Base-by-base conservation (phyloP, 2,888 invertebrate genomes). In the Ichneumon xanthorius region DNA sequence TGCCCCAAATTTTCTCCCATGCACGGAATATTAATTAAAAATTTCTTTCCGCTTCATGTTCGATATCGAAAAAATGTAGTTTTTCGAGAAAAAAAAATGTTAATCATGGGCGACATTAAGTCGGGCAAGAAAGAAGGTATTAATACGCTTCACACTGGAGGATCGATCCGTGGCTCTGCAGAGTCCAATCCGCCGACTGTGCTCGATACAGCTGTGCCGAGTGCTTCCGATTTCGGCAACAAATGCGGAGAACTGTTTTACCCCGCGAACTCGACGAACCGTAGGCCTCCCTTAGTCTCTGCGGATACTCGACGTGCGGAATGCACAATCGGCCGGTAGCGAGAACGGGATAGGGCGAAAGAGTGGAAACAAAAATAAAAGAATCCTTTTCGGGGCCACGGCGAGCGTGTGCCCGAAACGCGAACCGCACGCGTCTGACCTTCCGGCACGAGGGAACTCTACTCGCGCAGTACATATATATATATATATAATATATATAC, bases 401-500 rank as follows among this genome's bases (percentile, higher is more conserved):
- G 45, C 45, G 67, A 45, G 37, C 48, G 70, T 48, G 61, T 61
- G 81, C 37, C 40, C 26, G 61, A 72, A 78, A 67, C n/a, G 48
- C 72, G 78, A 37, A 67, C 72, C 48, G 58, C 82, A 79, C 82
- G 73, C 58, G 82, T 67, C 82, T 78, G 82, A 83, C 82, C 73
- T 78, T 68, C 73, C 78, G 55, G 73, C 77, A 63, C 73, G 58
- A 68, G n/a, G 22, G 26, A 79, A 79, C 61, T 73, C 9, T 40
- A 14, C 61, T 72, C 55, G 58, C 40, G 55, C 26, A 11, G 19
- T n/a, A 67, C 22, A 58, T 55, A 48, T 45, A 75, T 16, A 73
- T 40, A 48, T 50, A 48, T 55, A 67, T 22, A 19, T 67, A 37
- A 50, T 55, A 48, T 48, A 76, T 16, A 68, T 40, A 58, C 40